Evolutionary conservation across 2,113 vertebrate genomes (phyloP).

Genomic region (Oceanites oceanicus): DNA sequence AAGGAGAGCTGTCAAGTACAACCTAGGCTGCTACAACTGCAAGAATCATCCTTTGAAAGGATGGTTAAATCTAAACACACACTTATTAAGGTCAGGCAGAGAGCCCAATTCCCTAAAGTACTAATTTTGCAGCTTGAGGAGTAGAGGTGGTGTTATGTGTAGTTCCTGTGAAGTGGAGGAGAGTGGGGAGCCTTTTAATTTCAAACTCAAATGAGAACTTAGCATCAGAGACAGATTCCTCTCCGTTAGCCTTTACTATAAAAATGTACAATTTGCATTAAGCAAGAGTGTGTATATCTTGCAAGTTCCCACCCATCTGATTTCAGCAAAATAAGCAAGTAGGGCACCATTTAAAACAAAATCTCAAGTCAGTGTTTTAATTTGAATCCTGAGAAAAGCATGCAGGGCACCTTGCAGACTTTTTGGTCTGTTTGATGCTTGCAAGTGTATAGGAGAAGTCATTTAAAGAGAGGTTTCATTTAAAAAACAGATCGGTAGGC

Average conservation of each 20-base stretch:
- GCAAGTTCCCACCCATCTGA: neutral
- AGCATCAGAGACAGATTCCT: neutral
- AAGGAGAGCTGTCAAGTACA: slow-evolving; percentile 1
- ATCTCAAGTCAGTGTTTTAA: slow-evolving; percentile 24
- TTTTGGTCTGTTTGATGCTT: slow-evolving; percentile 24
- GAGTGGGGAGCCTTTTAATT: slow-evolving; percentile 5
- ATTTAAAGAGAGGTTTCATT: neutral
- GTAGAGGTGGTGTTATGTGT: neutral
- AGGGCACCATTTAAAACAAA: slow-evolving; percentile 22
- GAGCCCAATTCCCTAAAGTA: slow-evolving; percentile 20
- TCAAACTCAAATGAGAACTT: slow-evolving; percentile 36
- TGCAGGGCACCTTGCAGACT: neutral
- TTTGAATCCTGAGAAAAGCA: slow-evolving; percentile 23
- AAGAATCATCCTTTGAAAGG: slow-evolving; percentile 22
- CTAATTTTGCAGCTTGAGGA: slow-evolving; percentile 46
- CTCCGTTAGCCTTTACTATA: slow-evolving; percentile 1
- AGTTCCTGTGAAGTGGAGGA: neutral
- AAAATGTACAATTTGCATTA: slow-evolving; percentile 12
- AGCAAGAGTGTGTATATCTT: neutral
- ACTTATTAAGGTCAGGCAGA: slow-evolving; percentile 40
- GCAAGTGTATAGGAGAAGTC: neutral
- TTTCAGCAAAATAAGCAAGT: slow-evolving; percentile 18
- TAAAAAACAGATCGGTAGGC: neutral
- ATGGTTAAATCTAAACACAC: slow-evolving; percentile 24
- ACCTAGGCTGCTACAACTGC: neutral